These are phyloP conservation scores for Calyptommatus sinebrachiatus DNA, from an alignment of 2,113 vertebrate species.

Conservation along the genomic window DNA sequence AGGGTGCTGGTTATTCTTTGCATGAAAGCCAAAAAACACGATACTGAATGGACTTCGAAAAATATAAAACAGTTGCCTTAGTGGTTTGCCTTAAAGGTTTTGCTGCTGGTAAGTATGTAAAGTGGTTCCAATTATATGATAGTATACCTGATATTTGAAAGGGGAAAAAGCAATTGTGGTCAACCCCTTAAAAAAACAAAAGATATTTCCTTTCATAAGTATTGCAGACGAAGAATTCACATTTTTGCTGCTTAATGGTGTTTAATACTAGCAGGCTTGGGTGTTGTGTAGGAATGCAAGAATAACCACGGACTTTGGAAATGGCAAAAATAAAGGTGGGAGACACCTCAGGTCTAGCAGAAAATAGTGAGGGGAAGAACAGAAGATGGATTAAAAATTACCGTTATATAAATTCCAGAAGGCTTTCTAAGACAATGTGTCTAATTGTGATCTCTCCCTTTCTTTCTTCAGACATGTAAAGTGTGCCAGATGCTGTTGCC, in stretches of 20 bases:
- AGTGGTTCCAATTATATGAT: background rate
- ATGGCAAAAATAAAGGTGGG: background rate
- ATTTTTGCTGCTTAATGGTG: too few relatives aligned
- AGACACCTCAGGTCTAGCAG: background rate
- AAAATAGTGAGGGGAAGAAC: background rate
- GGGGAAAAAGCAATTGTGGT: background rate
- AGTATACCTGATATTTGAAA: background rate
- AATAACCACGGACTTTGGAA: background rate
- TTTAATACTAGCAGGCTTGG: background rate
- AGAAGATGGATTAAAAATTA: too few relatives aligned
- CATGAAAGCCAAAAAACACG: background rate
- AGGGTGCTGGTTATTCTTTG: background rate
- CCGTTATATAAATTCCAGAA: accelerated
- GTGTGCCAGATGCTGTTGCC: constrained; percentile 94
- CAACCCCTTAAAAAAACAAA: background rate
- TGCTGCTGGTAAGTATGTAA: background rate
- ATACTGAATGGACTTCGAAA: background rate
- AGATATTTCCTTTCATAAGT: background rate
- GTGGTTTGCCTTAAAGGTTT: background rate
- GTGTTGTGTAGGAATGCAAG: background rate
- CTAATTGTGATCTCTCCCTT: constrained; percentile 14
- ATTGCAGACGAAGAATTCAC: too few relatives aligned
- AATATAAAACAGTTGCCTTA: background rate
- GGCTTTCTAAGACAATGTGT: background rate
- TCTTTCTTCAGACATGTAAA: constrained; percentile 80